These are phyloP conservation scores for Tipula confusa DNA, from an alignment of 2,888 invertebrate genomes.

Conservation along the genomic window DNA sequence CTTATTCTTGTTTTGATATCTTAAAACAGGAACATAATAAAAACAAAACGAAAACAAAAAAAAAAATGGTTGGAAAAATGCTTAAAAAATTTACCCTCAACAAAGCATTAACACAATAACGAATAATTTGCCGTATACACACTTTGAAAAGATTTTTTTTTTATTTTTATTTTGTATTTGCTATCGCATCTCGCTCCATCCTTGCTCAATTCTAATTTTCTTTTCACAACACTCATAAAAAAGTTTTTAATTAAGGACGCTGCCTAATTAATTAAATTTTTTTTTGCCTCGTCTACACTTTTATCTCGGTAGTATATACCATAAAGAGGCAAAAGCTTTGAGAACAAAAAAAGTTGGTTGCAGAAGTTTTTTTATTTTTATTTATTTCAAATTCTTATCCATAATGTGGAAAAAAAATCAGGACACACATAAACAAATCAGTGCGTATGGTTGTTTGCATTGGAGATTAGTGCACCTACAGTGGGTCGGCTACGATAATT, in stretches of 20 bases:
- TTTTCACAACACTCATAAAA: constrained; percentile 6
- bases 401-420: neutral
- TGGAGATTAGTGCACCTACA: no score
- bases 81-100: constrained; percentile 1
- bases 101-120: neutral
- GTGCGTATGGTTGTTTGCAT: neutral
- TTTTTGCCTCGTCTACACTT: neutral
- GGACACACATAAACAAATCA: neutral
- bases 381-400: neutral
- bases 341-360: neutral
- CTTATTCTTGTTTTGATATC: constrained; percentile 12
- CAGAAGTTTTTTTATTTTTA: neutral
- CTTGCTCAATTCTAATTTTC: neutral
- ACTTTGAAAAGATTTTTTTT: neutral
- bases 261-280: constrained; percentile 16
- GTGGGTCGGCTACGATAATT: no score
- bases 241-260: constrained; percentile 25
- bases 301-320: neutral
- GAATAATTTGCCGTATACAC: neutral
- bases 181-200: no score
- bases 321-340: neutral
- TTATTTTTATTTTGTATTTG: neutral
- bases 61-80: neutral
- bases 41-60: neutral
- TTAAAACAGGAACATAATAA: neutral